Evolutionary conservation across 2,113 vertebrate genomes (phyloP), one percentile per base, ranked within the genome.

Genomic region (Phycodurus eques): DNA sequence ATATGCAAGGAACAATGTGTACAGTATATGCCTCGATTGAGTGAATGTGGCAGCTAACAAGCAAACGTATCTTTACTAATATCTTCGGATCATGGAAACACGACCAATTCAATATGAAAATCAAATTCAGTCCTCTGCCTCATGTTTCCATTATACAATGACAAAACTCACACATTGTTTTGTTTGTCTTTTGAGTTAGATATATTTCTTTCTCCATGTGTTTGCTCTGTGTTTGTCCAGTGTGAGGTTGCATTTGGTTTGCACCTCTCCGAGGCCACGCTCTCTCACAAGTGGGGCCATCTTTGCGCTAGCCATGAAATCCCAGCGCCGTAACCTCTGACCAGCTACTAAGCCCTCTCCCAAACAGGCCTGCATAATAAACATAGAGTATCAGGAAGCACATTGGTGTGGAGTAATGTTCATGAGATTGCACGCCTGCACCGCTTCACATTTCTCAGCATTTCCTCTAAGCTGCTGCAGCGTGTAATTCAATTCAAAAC

Each of bases 261-360:
- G 69, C 79, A 78, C 83, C 70, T 85, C 76, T 44, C 27, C 9
- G 2, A 80, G 77, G 82, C 72, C 77, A 46, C 1, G 70, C 72
- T 85, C 82, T 83, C 78, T 83, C 85, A 80, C 74, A 85, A 89
- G 88, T 69, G 80, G 80, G 75, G 77, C 42, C 46, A 80, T 73
- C 79, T 80, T 74, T 80, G 79, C 73, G 61, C 85, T 84, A 84
- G 81, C 83, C 83, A 69, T 85, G 78, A 90, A 90, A 89, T 87
- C 87, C 82, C 80, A 70, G 76, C 57, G 47, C 47, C 14, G 0
- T 22, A 82, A 90, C 86, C 85, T 83, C 62, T 78, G 86, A 84
- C 80, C 87, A 12, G 27, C 71, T 15, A 9, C 81, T 87, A 85
- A 90, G 79, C 79, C 75, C 70, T 79, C 80, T 78, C 70, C 85